Conservation (phyloP, 2,113 vertebrate species). For the Leptosomus discolor region DNA sequence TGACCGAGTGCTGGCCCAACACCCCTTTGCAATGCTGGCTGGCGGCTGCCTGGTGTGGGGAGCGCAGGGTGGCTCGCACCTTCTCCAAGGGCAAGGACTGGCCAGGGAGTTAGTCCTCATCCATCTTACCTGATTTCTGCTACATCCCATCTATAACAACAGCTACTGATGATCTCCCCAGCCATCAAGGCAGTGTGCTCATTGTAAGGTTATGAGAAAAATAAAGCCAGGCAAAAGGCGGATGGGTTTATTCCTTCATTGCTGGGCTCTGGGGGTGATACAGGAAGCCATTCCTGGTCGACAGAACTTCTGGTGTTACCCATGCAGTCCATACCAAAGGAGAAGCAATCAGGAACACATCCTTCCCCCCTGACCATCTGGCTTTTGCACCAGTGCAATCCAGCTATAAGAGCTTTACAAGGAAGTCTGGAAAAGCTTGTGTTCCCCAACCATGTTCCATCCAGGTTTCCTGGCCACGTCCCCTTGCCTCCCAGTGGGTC, state of each 20-base stretch:
- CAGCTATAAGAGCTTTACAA: background rate
- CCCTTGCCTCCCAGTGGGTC: background rate
- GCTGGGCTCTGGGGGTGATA: background rate
- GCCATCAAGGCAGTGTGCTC: background rate
- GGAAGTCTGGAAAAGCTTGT: background rate
- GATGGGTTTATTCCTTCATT: background rate
- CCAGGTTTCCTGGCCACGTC: background rate
- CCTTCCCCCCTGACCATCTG: accelerated
- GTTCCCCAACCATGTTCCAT: accelerated
- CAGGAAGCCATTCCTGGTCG: accelerated
- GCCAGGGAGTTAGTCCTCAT: accelerated
- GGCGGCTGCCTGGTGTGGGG: background rate
- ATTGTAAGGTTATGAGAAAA: background rate
- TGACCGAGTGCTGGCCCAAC: background rate
- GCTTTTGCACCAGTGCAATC: background rate
- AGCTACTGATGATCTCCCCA: background rate
- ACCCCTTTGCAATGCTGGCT: background rate
- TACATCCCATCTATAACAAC: background rate
- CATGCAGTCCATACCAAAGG: accelerated
- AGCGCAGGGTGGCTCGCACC: background rate
- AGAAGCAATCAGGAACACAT: background rate
- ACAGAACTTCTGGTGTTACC: background rate
- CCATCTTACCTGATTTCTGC: background rate
- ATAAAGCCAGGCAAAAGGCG: background rate
- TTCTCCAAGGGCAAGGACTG: background rate